Percentiles rank a stretch among this genome's conserved stretches.
phyloP scores from a whole-genome alignment of 92 coral and sea anemone species.

The Chrysogorgia sp. region DNA sequence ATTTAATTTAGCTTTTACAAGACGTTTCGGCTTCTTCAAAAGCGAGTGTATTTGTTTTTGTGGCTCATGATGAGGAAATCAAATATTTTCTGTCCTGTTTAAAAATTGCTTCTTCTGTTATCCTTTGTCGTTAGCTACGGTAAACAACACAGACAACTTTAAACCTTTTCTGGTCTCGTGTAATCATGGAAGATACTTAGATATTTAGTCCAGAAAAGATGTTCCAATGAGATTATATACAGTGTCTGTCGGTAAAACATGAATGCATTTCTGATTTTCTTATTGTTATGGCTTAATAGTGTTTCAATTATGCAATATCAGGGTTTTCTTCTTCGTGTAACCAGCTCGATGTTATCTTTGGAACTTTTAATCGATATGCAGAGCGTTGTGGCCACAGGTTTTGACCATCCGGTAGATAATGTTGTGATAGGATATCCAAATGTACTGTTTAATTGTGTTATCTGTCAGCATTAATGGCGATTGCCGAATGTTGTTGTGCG shows the following conservation, averaged over 20 bases:
- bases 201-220: no score
- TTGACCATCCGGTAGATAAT: background rate
- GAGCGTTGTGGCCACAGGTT: background rate
- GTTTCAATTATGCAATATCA: constrained; percentile 34
- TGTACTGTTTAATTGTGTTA: background rate
- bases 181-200: no score
- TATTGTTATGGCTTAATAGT: background rate
- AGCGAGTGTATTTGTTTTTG: constrained; percentile 21
- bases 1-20: background rate
- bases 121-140: constrained; percentile 3
- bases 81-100: constrained; percentile 42
- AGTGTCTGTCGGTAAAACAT: background rate
- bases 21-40: background rate
- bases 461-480: constrained; percentile 18
- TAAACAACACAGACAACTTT: background rate
- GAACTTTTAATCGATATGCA: constrained; percentile 3
- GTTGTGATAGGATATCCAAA: background rate
- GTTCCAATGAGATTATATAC: background rate
- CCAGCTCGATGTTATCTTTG: constrained; percentile 2
- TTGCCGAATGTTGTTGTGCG: background rate
- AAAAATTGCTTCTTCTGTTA: constrained; percentile 31
- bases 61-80: constrained; percentile 18
- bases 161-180: background rate
- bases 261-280: background rate
- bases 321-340: background rate